A percentile compares a stretch with the other conserved stretches of the same genome.
phyloP scores from a whole-genome alignment of 2,888 invertebrate genomes.

The Blastobasis adustella region DNA sequence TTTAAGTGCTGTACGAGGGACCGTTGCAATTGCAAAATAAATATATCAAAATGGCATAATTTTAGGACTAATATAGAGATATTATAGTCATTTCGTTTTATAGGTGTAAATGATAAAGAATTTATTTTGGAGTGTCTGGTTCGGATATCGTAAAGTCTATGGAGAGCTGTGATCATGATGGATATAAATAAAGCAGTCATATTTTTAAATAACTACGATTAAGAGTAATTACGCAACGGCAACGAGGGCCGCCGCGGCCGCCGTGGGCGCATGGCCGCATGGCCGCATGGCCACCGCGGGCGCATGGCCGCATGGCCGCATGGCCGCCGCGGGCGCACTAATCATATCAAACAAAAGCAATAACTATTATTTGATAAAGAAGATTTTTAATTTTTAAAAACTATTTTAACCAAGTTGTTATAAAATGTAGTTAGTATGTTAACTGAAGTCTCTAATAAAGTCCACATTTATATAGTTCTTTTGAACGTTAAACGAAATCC shows the following conservation, averaged over 20 bases:
- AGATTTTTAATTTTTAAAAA: slow-evolving; percentile 64
- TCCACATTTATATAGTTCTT: slow-evolving; percentile 68
- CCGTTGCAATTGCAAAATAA: slow-evolving; percentile 74
- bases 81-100: slow-evolving; percentile 73
- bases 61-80: slow-evolving; percentile 70
- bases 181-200: slow-evolving; percentile 69
- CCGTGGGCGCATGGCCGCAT: slow-evolving; percentile 1
- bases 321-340: slow-evolving; percentile 49
- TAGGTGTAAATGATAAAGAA: slow-evolving; percentile 73
- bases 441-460: slow-evolving; percentile 64
- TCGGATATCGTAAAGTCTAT: slow-evolving; percentile 69
- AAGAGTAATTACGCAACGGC: slow-evolving; percentile 69
- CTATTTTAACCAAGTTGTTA: slow-evolving; percentile 72
- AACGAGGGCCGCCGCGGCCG: slow-evolving; percentile 23
- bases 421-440: slow-evolving; percentile 69
- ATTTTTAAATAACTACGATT: slow-evolving; percentile 69
- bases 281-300: slow-evolving; percentile 20
- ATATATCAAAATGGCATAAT: slow-evolving; percentile 74
- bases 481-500: slow-evolving; percentile 56
- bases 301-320: slow-evolving; percentile 14
- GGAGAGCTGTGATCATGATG: slow-evolving; percentile 73
- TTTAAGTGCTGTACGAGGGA: slow-evolving; percentile 72
- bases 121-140: slow-evolving; percentile 72
- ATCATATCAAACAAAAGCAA: slow-evolving; percentile 71
- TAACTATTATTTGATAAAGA: slow-evolving; percentile 71